Conservation (phyloP, 2,797 vertebrate genomes). For the Dicrostonyx torquatus region DNA sequence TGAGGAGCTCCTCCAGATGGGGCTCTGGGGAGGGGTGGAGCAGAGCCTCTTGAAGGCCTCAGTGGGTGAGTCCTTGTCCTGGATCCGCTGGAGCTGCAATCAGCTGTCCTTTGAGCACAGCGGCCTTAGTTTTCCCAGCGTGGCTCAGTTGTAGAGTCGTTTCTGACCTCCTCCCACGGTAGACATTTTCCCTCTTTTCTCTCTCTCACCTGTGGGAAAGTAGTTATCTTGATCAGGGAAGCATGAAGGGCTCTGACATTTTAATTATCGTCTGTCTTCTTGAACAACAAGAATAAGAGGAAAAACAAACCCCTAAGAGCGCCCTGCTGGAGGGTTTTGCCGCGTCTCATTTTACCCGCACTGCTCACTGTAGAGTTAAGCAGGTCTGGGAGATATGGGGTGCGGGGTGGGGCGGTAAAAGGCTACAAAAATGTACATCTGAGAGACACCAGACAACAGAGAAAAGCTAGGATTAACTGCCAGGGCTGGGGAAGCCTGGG, state of each 20-base stretch:
- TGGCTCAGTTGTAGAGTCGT: constrained; percentile 9
- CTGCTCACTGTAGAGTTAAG: not conserved
- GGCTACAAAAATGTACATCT: not conserved
- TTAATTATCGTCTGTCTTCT: constrained; percentile 84
- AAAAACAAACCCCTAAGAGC: constrained; percentile 80
- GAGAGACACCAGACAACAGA: not conserved
- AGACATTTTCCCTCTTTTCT: constrained; percentile 58
- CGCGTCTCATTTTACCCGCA: constrained; percentile 43
- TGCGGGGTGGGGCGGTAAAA: no score
- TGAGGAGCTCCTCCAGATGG: not conserved
- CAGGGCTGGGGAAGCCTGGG: accelerated
- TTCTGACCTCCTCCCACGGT: not conserved
- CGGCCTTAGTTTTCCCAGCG: not conserved
- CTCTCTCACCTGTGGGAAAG: constrained; percentile 78
- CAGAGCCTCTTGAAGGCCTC: not conserved
- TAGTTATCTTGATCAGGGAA: constrained; percentile 82
- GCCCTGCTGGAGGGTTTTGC: constrained; percentile 67
- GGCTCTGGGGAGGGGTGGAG: not conserved
- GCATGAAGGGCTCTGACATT: constrained; percentile 83
- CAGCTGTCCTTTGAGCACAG: not conserved
- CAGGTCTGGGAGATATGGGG: not conserved
- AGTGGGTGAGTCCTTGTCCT: not conserved
- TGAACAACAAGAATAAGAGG: constrained; percentile 80
- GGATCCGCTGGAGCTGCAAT: not conserved
- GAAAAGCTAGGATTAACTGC: no score